These are phyloP conservation scores for Drosophila cracens DNA, from an alignment of 2,888 invertebrate genomes.

Conservation along the genomic window DNA sequence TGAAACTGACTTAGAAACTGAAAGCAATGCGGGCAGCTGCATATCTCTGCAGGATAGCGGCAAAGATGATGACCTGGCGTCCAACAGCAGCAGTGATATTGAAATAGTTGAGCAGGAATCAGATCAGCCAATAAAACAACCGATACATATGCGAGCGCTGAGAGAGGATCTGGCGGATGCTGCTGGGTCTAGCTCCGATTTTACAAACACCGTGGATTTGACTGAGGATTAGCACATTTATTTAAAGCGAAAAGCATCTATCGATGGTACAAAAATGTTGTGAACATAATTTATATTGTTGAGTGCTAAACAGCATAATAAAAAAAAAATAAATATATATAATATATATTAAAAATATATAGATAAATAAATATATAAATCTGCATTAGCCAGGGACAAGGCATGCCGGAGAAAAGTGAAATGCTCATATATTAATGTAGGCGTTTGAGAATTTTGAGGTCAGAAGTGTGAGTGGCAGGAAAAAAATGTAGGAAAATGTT, in stretches of 20 bases:
- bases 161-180: neutral
- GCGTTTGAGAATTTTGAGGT: neutral
- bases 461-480: neutral
- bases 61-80: constrained; percentile 12
- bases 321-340: neutral
- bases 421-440: neutral
- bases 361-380: neutral
- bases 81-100: constrained; percentile 48
- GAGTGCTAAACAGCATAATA: constrained; percentile 4
- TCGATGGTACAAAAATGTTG: constrained; percentile 18
- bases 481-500: neutral
- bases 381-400: neutral
- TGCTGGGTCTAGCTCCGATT: neutral
- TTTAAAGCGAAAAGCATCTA: neutral
- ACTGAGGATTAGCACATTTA: constrained; percentile 56
- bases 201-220: constrained; percentile 55
- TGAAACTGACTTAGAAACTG: constrained; percentile 7
- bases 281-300: constrained; percentile 5
- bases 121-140: constrained; percentile 1
- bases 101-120: constrained; percentile 45
- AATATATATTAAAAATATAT: neutral
- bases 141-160: neutral
- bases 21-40: constrained; percentile 28
- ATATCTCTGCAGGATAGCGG: constrained; percentile 44
- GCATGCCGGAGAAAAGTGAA: neutral